A percentile compares a stretch with the other conserved stretches of the same genome.
Conservation (phyloP, 2,113 vertebrate species). For the Engraulis encrasicolus region DNA sequence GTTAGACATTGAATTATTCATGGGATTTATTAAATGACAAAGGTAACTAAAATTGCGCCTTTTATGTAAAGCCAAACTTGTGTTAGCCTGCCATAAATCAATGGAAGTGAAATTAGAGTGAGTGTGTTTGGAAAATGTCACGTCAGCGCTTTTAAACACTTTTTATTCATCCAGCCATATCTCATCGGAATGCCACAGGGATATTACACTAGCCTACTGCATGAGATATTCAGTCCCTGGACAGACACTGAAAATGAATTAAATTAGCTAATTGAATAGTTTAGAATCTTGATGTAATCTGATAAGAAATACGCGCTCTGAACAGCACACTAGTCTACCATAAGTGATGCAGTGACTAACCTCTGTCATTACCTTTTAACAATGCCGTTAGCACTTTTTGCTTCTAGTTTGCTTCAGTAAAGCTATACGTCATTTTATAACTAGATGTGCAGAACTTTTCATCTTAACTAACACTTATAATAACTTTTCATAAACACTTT, state of each 20-base stretch:
- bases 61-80: no score
- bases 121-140: no score
- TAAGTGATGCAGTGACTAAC: not conserved
- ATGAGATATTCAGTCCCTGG: not conserved
- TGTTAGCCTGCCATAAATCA: no score
- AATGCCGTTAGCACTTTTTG: not conserved
- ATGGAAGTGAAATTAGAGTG: no score
- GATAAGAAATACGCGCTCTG: not conserved
- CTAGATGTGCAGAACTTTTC: no score
- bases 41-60: no score
- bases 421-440: not conserved
- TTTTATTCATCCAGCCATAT: slow-evolving; percentile 40
- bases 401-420: not conserved
- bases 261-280: slow-evolving; percentile 16
- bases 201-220: not conserved
- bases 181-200: slow-evolving; percentile 40
- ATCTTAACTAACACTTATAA: no score
- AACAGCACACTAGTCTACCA: not conserved
- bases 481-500: not conserved
- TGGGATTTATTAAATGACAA: no score
- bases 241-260: not conserved
- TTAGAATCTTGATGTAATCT: not conserved
- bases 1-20: no score
- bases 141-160: slow-evolving; percentile 44
- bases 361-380: no score